These are phyloP conservation scores for Peromyscus californicus DNA, from an alignment of 2,113 vertebrate genomes.

Conservation along the genomic window DNA sequence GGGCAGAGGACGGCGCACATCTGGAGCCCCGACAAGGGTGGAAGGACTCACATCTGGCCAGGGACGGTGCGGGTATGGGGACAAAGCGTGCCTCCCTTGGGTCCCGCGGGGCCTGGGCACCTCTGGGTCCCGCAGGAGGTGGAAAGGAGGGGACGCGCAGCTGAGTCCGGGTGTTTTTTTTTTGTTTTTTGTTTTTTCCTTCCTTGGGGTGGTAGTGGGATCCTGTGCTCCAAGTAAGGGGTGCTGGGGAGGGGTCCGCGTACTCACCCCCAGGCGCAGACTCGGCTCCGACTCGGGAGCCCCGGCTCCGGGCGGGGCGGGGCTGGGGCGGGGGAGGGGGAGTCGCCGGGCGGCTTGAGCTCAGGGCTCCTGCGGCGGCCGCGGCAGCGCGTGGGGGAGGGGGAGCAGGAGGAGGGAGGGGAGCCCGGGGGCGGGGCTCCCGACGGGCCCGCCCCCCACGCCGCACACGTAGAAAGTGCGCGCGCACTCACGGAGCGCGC, in stretches of 20 bases:
- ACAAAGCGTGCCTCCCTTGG: slow-evolving; percentile 60
- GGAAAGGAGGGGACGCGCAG: slow-evolving; percentile 76
- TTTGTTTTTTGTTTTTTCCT: background rate
- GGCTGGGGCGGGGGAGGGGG: slow-evolving; percentile 61
- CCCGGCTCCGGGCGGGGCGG: slow-evolving; percentile 74
- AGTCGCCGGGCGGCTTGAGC: slow-evolving; percentile 61
- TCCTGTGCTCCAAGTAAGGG: slow-evolving; percentile 47
- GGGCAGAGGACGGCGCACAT: slow-evolving; percentile 31
- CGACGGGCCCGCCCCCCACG: slow-evolving; percentile 18
- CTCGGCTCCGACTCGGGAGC: slow-evolving; percentile 78
- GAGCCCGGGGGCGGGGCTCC: slow-evolving; percentile 39
- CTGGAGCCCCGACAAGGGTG: slow-evolving; percentile 1
- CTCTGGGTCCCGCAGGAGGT: slow-evolving; percentile 71
- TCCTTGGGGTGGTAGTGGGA: slow-evolving; percentile 47
- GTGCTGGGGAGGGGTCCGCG: slow-evolving; percentile 68
- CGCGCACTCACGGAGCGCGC: slow-evolving; percentile 58
- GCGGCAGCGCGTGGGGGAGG: slow-evolving; percentile 57
- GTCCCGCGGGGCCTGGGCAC: slow-evolving; percentile 72
- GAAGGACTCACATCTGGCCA: slow-evolving; percentile 37
- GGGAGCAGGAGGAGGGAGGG: background rate
- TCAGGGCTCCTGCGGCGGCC: slow-evolving; percentile 68
- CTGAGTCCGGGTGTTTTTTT: slow-evolving; percentile 18
- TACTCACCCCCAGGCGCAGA: slow-evolving; percentile 81
- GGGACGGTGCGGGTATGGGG: slow-evolving; percentile 50
- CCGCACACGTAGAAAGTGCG: slow-evolving; percentile 9